Evolutionary conservation across 1,140 invertebrate genomes (phyloP).

Genomic region (Zaprionus nigranus): DNA sequence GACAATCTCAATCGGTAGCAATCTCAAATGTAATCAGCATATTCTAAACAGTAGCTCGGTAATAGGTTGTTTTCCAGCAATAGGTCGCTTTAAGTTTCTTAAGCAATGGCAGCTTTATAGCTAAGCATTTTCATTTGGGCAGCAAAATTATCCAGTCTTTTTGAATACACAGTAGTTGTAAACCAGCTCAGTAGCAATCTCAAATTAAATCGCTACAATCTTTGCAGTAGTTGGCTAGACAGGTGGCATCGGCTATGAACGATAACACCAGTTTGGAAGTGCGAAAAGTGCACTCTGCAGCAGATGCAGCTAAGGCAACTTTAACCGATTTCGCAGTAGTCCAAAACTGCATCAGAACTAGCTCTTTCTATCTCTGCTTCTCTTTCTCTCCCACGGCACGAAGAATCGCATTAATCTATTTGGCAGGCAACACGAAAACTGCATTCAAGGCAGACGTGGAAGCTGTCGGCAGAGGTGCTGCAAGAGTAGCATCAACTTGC

Average conservation of each 20-base stretch:
- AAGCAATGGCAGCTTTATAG: not conserved
- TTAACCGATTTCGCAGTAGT: not conserved
- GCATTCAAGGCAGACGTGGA: conserved; percentile 6
- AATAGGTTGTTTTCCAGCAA: not conserved
- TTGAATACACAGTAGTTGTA: not conserved
- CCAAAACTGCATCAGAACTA: not conserved
- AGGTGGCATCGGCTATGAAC: not conserved
- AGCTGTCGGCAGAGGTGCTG: conserved; percentile 2
- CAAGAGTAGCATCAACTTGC: conserved; percentile 3
- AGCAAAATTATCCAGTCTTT: not conserved
- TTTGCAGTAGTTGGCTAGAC: not conserved
- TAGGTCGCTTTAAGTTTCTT: not conserved
- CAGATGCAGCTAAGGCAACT: not conserved
- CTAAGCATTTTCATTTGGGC: not conserved
- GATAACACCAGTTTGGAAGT: conserved; percentile 1
- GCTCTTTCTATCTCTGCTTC: not conserved
- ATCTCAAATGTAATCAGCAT: not conserved
- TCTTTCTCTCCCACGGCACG: not conserved
- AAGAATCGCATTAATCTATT: conserved; percentile 8
- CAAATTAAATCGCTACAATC: not conserved
- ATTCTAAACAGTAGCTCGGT: not conserved
- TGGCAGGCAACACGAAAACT: conserved; percentile 4
- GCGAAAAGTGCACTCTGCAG: not conserved
- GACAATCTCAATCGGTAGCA: not conserved
- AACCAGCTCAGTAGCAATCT: not conserved